phyloP scores from a whole-genome alignment of 2,113 vertebrate genomes.

The Tapirus terrestris region DNA sequence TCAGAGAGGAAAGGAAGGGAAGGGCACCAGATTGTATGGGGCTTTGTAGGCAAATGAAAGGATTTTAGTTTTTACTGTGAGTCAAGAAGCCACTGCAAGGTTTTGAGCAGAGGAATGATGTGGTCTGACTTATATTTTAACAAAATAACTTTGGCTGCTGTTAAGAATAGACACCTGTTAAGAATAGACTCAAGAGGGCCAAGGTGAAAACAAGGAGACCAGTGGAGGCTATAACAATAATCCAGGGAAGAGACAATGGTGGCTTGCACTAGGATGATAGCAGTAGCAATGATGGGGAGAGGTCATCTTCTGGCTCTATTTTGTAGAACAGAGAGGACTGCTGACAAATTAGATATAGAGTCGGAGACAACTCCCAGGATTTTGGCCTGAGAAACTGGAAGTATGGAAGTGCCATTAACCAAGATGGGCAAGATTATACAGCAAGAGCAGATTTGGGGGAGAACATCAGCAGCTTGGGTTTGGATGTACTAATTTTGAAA shows the following conservation, averaged over 20 bases:
- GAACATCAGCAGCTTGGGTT: neutral
- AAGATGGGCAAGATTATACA: neutral
- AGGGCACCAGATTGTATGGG: neutral
- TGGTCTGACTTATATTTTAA: neutral
- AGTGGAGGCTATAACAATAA: neutral
- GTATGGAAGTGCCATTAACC: neutral
- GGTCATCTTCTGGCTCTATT: neutral
- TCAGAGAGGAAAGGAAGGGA: neutral
- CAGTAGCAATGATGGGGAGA: neutral
- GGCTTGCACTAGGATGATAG: neutral
- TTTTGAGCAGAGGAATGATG: neutral
- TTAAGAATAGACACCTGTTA: neutral
- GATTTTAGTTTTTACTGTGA: slow-evolving; percentile 3
- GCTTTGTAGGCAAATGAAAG: neutral
- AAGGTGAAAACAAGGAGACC: neutral
- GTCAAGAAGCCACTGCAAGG: neutral
- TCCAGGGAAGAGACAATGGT: neutral
- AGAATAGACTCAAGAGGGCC: neutral
- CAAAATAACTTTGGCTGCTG: neutral
- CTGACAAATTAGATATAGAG: neutral
- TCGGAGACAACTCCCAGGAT: neutral
- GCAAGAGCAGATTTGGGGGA: neutral
- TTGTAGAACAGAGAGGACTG: slow-evolving; percentile 11
- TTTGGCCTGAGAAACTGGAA: slow-evolving; percentile 14
- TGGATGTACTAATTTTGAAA: slow-evolving; percentile 1